Base-by-base conservation (phyloP, 53 echinoderm and acorn worm species). In the Patiria pectinifera region DNA sequence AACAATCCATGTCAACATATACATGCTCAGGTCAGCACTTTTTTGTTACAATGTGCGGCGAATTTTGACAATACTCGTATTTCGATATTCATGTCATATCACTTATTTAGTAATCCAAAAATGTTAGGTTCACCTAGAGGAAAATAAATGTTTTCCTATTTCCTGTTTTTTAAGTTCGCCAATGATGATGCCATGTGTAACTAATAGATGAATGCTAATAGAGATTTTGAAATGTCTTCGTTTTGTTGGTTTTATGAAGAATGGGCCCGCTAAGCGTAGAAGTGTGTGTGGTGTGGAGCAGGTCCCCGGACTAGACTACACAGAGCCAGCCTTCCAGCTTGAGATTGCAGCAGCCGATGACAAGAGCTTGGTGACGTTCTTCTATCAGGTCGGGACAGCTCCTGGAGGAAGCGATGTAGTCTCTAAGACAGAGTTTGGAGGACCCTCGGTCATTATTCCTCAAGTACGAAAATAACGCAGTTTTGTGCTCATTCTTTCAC, bases 311-410 rank as follows among this genome's bases (percentile, higher is more conserved):
- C 1, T 35, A 35, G 35, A 35, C 35, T 35, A 35, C 35, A 35
- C 91, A 19, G 91, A 94, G 49, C 91, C 94, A 2, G 86, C 94
- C 53, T 85, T 94, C 35, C 83, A 91, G 71, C 86, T 94, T 14
- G 76, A 85, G 61, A 70, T 91, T 19, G 82, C 53, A 25, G 94
- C 91, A 59, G 80, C 78, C 12, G 94, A 94, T 48, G 91, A 91
- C 71, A 85, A 59, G 71, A 94, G 94, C 76, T 79, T 91, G 19
- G 82, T 94, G 47, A 86, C 71, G 6, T 86, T 69, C 45, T 80
- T 59, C n/a, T 89, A 91, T 35, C 85, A 84, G 23, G 87, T 94
- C 69, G 94, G 94, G 43, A 94, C 94, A 2, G 85, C 47, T 10
- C 91, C 78, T 4, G 91, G 94, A 24, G 94, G 82, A 5, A 85